Conservation (phyloP, 1,140 invertebrate genomes). For the Stratiolaelaps scimitus region DNA sequence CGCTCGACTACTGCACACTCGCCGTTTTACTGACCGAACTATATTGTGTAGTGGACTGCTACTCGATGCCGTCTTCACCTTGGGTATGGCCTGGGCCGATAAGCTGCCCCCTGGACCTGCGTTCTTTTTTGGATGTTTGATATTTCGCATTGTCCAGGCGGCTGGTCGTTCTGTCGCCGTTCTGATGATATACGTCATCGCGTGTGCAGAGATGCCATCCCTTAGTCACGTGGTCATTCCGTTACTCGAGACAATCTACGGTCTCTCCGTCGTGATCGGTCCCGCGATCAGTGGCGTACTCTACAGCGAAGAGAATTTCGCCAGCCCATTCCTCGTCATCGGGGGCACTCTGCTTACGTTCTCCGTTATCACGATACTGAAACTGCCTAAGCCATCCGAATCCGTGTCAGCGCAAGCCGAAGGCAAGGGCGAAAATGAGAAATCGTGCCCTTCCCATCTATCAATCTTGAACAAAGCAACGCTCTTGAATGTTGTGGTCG, state of each 20-base stretch:
- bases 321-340: neutral
- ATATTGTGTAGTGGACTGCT: neutral
- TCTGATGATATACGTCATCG: conserved; percentile 5
- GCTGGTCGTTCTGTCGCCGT: neutral
- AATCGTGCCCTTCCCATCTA: neutral
- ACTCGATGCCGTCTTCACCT: conserved; percentile 1
- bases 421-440: neutral
- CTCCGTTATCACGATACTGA: neutral
- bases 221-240: conserved; percentile 1
- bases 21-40: neutral
- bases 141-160: neutral
- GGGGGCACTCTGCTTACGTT: neutral
- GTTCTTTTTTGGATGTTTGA: neutral
- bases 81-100: neutral
- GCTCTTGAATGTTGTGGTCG: neutral
- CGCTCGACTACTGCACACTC: neutral
- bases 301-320: neutral
- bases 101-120: neutral
- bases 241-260: neutral
- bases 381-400: conserved; percentile 6
- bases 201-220: neutral
- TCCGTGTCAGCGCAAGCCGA: neutral
- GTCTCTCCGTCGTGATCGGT: neutral
- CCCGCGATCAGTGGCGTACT: conserved; percentile 16
- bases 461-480: neutral